Base-by-base conservation (phyloP, 1,140 invertebrate genomes). In the Latrodectus geometricus region DNA sequence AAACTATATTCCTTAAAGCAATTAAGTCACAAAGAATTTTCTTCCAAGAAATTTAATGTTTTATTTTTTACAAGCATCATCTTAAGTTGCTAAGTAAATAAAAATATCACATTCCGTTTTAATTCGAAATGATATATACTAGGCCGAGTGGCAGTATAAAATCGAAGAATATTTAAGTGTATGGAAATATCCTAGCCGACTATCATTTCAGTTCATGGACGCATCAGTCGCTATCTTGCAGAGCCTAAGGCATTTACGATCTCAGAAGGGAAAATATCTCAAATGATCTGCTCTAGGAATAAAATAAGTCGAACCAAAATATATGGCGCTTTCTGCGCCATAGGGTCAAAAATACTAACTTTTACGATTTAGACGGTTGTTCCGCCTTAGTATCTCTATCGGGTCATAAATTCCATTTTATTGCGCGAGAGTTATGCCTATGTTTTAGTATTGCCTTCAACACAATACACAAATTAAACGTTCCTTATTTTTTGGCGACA, bases 331-430 rank as follows among this genome's bases (percentile, higher is more conserved):
- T 61, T 61, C 54, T 61, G 17, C 54, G 54, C 54, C 11, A 61
- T 14, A 17, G 54, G 54, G 17, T 61, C 54, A 61, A 61, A 61
- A 61, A 61, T 61, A 61, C 61, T 14, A 21, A 72, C 66, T 48
- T 81, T 81, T 81, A 81, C 68, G 79, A 81, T 79, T 79, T 79
- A 54, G 79, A 66, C 15, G 50, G 48, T 70, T 81, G 79, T 81
- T 81, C 15, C 49, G 8, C 35, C 68, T 49, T 49, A 68, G 66
- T 81, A 48, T 81, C 69, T 68, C 23, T 54, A 65, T 72, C 68
- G 48, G 49, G 17, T 81, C 79, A 66, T 81, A 81, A 81, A 81
- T 72, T 70, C 68, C 48, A 14, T 68, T 76, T 79, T 79, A 79
- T 69, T 79, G 65, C 65, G 66, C 17, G 54, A 11, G 11, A 61